These are phyloP conservation scores for Hyposoter dolosus DNA, from an alignment of 2,888 invertebrate species.

Conservation along the genomic window DNA sequence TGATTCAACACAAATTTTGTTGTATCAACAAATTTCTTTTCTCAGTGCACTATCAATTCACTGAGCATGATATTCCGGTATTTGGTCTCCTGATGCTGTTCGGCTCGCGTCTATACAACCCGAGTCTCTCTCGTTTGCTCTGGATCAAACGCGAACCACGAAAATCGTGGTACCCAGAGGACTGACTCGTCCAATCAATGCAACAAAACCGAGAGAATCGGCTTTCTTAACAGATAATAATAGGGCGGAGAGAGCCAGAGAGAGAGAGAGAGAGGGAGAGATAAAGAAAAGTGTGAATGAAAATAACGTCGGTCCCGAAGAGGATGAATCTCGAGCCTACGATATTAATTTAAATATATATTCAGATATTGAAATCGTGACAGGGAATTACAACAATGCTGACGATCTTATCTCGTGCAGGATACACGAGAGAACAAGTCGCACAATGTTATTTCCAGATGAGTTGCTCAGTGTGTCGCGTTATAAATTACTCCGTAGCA, in stretches of 20 bases:
- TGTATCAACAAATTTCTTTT: too few species aligned
- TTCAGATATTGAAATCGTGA: not conserved
- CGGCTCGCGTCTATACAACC: not conserved
- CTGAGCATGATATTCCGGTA: not conserved
- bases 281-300: not conserved
- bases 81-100: not conserved
- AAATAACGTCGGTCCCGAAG: not conserved
- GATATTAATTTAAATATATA: not conserved
- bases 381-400: slow-evolving; percentile 10
- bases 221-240: not conserved
- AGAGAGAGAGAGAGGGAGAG: not conserved
- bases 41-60: not conserved
- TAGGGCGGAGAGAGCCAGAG: not conserved
- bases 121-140: not conserved
- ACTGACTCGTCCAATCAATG: not conserved
- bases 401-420: slow-evolving; percentile 33
- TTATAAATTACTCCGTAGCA: slow-evolving; percentile 52
- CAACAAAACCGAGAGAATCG: not conserved
- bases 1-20: too few species aligned
- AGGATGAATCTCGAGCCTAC: not conserved
- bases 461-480: slow-evolving; percentile 48
- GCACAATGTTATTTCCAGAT: slow-evolving; percentile 60
- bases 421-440: slow-evolving; percentile 34
- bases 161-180: not conserved
- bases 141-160: not conserved